Base-by-base conservation (phyloP, 2,113 vertebrate species). In the Micronycteris hirsuta region DNA sequence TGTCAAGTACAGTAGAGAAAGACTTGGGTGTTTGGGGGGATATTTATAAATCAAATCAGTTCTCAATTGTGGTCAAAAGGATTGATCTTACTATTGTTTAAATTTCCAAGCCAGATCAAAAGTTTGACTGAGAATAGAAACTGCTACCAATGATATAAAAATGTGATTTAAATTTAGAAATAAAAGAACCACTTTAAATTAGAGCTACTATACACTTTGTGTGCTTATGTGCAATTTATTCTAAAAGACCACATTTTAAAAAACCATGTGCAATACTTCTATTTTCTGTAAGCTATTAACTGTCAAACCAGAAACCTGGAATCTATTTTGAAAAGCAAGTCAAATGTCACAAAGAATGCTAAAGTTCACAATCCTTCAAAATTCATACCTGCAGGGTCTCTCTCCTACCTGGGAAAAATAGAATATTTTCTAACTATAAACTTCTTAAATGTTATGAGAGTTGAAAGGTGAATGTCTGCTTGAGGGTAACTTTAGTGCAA, bases 21-120 rank as follows among this genome's bases (percentile, higher is more conserved):
- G 33, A 71, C 41, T 19, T 12, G 20, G 9, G 24, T 89, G 52
- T 95, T 92, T 73, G 36, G 38, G 36, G 38, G 4, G 67, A 74
- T 45, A 92, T 68, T 87, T 93, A 26, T 68, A 87, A 94, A 83
- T 94, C 61, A 83, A 92, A 86, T 78, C 41, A 67, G 26, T 86
- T 89, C 26, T 90, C 80, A 87, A 3, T 68, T 68, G 36, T 47
- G 24, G 36, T 73, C 4, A n/a, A 87, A 89, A 95, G 24, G 86
- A 94, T 54, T 43, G 47, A 78, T 81, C 63, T 87, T 94, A 63
- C 31, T 83, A 31, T 36, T 92, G n/a, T 56, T 90, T 90, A 80
- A 73, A 92, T 92, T 89, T 86, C 88, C 4, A 82, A 92, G 19
- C 61, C 73, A 85, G n/a, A 68, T 33, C 45, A 56, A 89, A 94